Evolutionary conservation across 2,888 invertebrate genomes (phyloP).

Genomic region (Orchesella flavescens): DNA sequence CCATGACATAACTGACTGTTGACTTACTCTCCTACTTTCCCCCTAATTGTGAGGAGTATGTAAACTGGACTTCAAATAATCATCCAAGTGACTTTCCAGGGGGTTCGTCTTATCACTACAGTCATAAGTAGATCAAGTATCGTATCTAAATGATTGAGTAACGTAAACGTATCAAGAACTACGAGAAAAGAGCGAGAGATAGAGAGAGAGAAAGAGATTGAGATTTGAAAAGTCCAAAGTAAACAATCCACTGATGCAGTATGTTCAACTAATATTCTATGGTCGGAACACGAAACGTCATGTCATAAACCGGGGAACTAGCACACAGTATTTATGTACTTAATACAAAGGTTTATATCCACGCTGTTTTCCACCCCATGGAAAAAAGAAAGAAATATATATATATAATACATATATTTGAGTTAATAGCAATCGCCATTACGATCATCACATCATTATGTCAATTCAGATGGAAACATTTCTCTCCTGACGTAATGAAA

Average conservation of each 20-base stretch:
- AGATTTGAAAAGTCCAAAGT: conserved; percentile 9
- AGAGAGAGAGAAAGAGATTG: background rate
- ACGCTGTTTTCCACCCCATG: background rate
- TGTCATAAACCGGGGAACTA: background rate
- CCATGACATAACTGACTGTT: background rate
- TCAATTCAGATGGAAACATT: conserved; percentile 27
- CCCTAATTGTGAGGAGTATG: background rate
- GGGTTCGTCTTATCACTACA: background rate
- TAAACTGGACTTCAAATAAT: background rate
- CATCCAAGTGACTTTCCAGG: background rate
- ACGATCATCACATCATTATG: conserved; percentile 33
- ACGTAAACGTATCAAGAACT: background rate
- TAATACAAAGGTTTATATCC: background rate
- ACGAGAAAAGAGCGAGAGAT: background rate
- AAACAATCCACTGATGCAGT: conserved; percentile 18
- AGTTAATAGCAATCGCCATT: background rate
- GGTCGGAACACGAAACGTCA: background rate
- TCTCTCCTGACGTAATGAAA: conserved; percentile 18
- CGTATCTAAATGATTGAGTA: background rate
- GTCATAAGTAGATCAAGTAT: background rate
- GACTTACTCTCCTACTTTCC: background rate
- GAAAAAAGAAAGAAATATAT: background rate
- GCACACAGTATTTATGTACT: background rate
- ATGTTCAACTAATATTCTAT: conserved; percentile 14
- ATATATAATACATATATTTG: background rate